Conservation (phyloP, 2,797 vertebrate genomes). For the Intellagama lesueurii region DNA sequence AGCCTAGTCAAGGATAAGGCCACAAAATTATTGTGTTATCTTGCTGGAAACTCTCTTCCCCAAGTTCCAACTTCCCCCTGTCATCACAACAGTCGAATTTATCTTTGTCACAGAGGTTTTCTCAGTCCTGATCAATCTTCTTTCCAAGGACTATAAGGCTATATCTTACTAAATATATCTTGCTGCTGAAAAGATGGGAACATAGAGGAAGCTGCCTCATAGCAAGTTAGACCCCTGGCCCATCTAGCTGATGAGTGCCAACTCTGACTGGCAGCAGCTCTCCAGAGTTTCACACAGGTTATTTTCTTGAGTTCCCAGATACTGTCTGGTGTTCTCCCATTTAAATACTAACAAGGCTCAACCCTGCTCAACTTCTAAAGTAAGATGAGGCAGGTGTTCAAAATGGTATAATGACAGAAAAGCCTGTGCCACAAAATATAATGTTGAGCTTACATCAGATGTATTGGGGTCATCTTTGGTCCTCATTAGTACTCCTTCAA, state of each 20-base stretch:
- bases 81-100: background rate
- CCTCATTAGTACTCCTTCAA: constrained; percentile 90
- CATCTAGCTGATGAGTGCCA: no score
- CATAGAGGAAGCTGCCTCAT: no score
- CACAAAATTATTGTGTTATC: background rate
- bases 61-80: background rate
- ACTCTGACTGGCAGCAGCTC: no score
- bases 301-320: no score
- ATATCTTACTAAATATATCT: background rate
- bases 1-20: background rate
- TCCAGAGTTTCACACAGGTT: no score
- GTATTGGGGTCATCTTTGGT: constrained; percentile 83
- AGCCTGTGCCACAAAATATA: background rate
- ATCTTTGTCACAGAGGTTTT: background rate
- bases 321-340: no score
- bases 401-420: background rate
- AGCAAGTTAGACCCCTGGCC: no score
- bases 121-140: background rate
- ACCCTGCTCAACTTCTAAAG: no score
- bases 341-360: no score
- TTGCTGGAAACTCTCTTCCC: background rate
- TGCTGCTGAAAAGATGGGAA: background rate
- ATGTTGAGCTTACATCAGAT: constrained; percentile 81
- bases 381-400: no score
- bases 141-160: background rate